phyloP scores from a whole-genome alignment of 2,888 invertebrate species.

The Cybosia mesomella region DNA sequence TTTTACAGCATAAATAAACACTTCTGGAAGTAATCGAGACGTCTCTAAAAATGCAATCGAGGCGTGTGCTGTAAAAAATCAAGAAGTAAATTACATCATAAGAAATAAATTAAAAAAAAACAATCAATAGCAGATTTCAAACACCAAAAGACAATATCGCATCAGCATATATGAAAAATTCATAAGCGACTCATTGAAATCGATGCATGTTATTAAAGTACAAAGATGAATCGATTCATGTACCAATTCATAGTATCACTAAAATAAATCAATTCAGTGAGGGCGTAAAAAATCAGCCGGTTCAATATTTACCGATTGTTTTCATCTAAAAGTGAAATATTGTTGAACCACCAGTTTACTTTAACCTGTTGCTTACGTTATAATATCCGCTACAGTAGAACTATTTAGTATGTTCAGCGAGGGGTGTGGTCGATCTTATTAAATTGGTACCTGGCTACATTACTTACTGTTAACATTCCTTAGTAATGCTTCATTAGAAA shows the following conservation, averaged over 20 bases:
- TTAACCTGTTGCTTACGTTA: constrained; percentile 38
- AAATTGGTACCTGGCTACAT: constrained; percentile 54
- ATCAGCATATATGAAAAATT: constrained; percentile 48
- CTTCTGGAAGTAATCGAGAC: not conserved
- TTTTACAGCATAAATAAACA: not conserved
- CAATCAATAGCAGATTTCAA: constrained; percentile 22
- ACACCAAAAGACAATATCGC: constrained; percentile 41
- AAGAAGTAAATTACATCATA: not conserved
- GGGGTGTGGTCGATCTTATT: constrained; percentile 36
- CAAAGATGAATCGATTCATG: constrained; percentile 43
- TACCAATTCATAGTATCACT: constrained; percentile 58
- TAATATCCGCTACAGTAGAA: not conserved
- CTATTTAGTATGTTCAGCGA: constrained; percentile 1
- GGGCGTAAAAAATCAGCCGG: constrained; percentile 64
- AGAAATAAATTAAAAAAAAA: constrained; percentile 15
- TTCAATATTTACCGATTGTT: constrained; percentile 72
- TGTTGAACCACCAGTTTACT: constrained; percentile 54
- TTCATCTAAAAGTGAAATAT: constrained; percentile 67
- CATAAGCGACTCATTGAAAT: constrained; percentile 45
- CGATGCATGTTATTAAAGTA: constrained; percentile 59
- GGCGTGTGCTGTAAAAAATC: not conserved
- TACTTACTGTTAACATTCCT: constrained; percentile 68
- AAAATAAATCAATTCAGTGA: constrained; percentile 64
- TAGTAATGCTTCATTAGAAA: constrained; percentile 68
- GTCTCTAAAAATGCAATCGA: not conserved